Base-by-base conservation (phyloP, 2,888 invertebrate species). In the Beris morrisii region DNA sequence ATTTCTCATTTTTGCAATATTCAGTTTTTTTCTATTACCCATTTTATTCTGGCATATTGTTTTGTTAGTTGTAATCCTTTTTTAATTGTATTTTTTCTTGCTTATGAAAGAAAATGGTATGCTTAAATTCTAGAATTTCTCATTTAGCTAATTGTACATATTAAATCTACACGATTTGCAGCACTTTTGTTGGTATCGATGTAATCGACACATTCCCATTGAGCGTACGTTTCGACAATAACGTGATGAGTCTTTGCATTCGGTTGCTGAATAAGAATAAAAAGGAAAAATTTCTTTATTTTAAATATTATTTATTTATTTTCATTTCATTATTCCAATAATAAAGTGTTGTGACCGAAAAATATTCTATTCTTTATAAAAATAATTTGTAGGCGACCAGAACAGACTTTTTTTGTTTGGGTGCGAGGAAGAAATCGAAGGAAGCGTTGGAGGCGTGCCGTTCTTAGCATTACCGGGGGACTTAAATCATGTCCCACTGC, bases 151-250 rank as follows among this genome's bases (percentile, higher is more conserved):
- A 64, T 66, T 58, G 31, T 69, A 69, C 56, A 70, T 69, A 67
- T 71, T 74, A 63, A 73, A 73, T 74, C 75, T 82, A 82, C 95
- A 95, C 64, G 94, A 90, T 73, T 88, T 86, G 84, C 95, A 96
- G 82, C 96, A 96, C 77, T 92, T 92, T 75, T 88, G 87, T 77
- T 89, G 88, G 81, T 93, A 95, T 48, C 91, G 87, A 74, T 88
- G 86, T 72, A 92, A 85, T 63, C 89, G 88, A 82, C 96, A 96
- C 85, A 95, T 86, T 75, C 92, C 92, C 90, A 95, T 90, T 64
- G 89, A 85, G 73, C 90, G 89, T 28, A 94, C 93, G 76, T 93
- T 92, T 74, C 88, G 88, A 81, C 95, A 96, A 80, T 91, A 91
- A 72, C 88, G 87, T 56, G 93, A 94, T 52, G 87, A 84, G 79